Evolutionary conservation across 2,797 vertebrate species (phyloP).

Genomic region (Anguilla megastoma): DNA sequence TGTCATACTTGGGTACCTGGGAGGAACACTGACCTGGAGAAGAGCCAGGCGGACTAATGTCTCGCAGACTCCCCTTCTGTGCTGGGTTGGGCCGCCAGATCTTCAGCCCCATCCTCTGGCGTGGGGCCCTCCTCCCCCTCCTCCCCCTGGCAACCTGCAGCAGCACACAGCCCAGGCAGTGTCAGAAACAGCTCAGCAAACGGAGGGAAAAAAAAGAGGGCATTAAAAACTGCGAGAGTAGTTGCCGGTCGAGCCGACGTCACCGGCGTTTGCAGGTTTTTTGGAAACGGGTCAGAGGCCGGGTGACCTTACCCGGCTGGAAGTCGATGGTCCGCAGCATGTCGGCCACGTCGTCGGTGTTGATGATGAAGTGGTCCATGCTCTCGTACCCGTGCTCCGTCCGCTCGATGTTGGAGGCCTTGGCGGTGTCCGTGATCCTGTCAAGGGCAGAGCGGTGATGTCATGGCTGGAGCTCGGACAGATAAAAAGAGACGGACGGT

Average conservation of each 20-base stretch:
- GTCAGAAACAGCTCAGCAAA: background rate
- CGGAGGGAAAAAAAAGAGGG: background rate
- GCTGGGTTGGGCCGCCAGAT: conserved; percentile 43
- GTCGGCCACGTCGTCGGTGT: conserved; percentile 72
- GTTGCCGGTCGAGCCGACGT: background rate
- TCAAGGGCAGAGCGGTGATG: conserved; percentile 36
- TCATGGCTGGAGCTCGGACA: conserved; percentile 20
- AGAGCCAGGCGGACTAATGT: conserved; percentile 36
- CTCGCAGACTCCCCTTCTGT: conserved; percentile 50
- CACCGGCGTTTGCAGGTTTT: background rate
- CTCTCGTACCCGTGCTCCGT: conserved; percentile 78
- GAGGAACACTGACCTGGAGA: conserved; percentile 5
- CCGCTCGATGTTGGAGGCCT: conserved; percentile 69
- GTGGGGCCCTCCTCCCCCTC: conserved; percentile 55
- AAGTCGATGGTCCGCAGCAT: conserved; percentile 83
- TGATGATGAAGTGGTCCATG: conserved; percentile 81
- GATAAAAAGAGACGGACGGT: conserved; percentile 35
- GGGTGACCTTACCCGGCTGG: conserved; percentile 65
- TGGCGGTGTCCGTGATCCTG: conserved; percentile 77
- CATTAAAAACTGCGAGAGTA: background rate
- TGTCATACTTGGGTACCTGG: background rate
- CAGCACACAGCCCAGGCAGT: background rate
- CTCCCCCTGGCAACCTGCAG: conserved; percentile 52
- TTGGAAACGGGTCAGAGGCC: background rate
- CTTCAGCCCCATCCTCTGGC: conserved; percentile 56